These are phyloP conservation scores for Ganaspis sp. DNA, from an alignment of 1,140 invertebrate species.

Conservation along the genomic window DNA sequence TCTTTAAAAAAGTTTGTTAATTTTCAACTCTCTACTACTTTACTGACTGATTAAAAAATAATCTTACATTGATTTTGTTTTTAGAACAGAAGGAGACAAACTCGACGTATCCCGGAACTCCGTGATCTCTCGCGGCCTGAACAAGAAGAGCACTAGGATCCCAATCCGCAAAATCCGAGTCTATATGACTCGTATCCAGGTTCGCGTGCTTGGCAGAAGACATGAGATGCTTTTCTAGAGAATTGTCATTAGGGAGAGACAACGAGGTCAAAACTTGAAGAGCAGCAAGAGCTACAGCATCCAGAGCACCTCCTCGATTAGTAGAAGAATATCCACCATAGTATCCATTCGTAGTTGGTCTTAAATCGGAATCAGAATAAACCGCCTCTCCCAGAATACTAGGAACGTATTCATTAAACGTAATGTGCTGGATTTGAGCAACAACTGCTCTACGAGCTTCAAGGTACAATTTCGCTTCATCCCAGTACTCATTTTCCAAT, in stretches of 20 bases:
- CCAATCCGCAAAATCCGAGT: slow-evolving; percentile 62
- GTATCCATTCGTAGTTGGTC: slow-evolving; percentile 80
- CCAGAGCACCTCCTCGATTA: slow-evolving; percentile 84
- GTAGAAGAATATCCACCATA: slow-evolving; percentile 89
- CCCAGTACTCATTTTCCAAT: slow-evolving; percentile 89
- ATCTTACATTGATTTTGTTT: slow-evolving; percentile 68
- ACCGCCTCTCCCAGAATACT: slow-evolving; percentile 85
- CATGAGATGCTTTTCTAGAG: slow-evolving; percentile 63
- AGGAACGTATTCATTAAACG: slow-evolving; percentile 90
- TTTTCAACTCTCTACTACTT: too few relatives aligned
- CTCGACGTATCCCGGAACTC: slow-evolving; percentile 89
- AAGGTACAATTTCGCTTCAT: slow-evolving; percentile 86
- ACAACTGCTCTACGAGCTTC: slow-evolving; percentile 87
- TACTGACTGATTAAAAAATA: too few relatives aligned
- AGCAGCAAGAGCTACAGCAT: slow-evolving; percentile 85
- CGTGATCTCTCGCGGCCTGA: slow-evolving; percentile 91
- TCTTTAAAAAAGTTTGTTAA: too few relatives aligned
- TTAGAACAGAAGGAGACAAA: slow-evolving; percentile 84
- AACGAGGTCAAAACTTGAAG: slow-evolving; percentile 87
- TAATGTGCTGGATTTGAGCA: slow-evolving; percentile 90
- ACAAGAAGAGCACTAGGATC: slow-evolving; percentile 74
- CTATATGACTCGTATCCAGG: slow-evolving; percentile 52
- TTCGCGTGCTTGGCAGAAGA: slow-evolving; percentile 69
- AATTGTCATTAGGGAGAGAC: slow-evolving; percentile 66
- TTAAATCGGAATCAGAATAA: slow-evolving; percentile 81